A percentile compares a stretch with the other conserved stretches of the same genome.
phyloP scores from a whole-genome alignment of 2,888 invertebrate genomes.

The Lamellibrachia satsuma region DNA sequence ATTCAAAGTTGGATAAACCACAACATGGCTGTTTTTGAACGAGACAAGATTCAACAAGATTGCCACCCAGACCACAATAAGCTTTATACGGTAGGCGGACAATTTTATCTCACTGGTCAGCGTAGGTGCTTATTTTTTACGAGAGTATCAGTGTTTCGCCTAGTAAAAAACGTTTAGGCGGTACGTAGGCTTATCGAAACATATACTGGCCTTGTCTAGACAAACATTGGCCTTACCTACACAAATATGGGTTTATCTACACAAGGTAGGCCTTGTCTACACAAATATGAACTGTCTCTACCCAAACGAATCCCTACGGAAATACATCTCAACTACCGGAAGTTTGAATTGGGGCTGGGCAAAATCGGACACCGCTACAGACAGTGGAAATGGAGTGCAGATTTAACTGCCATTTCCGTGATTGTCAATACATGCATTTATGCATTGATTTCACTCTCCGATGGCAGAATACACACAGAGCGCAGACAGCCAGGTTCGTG shows the following conservation, averaged over 20 bases:
- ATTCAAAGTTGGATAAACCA: neutral
- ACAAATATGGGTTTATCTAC: neutral
- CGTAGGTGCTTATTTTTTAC: too few relatives aligned
- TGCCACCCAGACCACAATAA: too few relatives aligned
- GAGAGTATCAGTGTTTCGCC: too few relatives aligned
- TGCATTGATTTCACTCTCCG: conserved; percentile 8
- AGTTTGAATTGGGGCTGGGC: neutral
- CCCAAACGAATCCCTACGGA: neutral
- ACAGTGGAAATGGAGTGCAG: neutral
- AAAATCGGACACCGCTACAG: neutral
- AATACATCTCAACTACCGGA: neutral
- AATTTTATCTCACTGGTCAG: too few relatives aligned
- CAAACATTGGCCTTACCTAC: neutral
- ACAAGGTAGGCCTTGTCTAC: neutral
- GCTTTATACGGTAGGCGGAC: too few relatives aligned
- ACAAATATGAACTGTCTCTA: neutral
- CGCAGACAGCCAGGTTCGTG: neutral
- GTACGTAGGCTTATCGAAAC: neutral
- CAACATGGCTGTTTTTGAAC: too few relatives aligned
- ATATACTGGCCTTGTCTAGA: neutral
- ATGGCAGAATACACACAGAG: neutral
- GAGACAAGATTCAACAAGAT: too few relatives aligned
- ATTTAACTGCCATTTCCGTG: neutral
- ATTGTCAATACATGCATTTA: neutral
- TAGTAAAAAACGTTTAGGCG: too few relatives aligned